Conservation (phyloP, 2,797 vertebrate species). For the Erpetoichthys calabaricus region DNA sequence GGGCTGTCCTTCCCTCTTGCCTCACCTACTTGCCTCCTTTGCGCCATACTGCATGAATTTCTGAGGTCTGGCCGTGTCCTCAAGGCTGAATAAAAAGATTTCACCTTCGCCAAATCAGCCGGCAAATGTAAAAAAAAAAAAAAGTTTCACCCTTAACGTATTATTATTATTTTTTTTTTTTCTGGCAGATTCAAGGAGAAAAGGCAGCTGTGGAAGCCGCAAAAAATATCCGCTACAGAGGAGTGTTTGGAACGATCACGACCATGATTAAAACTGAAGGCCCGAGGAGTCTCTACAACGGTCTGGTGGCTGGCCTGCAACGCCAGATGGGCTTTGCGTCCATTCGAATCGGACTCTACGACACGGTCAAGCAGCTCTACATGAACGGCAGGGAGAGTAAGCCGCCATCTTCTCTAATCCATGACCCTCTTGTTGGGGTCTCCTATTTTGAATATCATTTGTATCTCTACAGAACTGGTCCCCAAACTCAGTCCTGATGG, state of each 20-base stretch:
- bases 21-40: too few relatives aligned
- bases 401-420: conserved; percentile 15
- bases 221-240: conserved; percentile 52
- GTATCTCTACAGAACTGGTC: too few relatives aligned
- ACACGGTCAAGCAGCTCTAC: conserved; percentile 64
- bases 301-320: conserved; percentile 67
- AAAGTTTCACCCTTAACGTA: too few relatives aligned
- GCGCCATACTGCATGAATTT: too few relatives aligned
- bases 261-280: conserved; percentile 70
- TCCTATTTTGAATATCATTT: too few relatives aligned
- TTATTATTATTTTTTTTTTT: background rate
- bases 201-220: conserved; percentile 22
- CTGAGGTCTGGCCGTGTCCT: too few relatives aligned
- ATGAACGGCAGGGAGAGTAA: conserved; percentile 58
- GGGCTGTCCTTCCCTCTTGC: too few relatives aligned
- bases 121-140: too few relatives aligned
- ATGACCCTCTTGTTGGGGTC: too few relatives aligned
- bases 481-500: too few relatives aligned
- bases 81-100: too few relatives aligned
- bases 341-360: conserved; percentile 69
- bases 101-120: too few relatives aligned
- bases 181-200: conserved; percentile 67
- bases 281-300: conserved; percentile 58
- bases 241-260: conserved; percentile 66
- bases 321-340: conserved; percentile 71